phyloP scores from a whole-genome alignment of 2,888 invertebrate species.

The Acleris laterana region DNA sequence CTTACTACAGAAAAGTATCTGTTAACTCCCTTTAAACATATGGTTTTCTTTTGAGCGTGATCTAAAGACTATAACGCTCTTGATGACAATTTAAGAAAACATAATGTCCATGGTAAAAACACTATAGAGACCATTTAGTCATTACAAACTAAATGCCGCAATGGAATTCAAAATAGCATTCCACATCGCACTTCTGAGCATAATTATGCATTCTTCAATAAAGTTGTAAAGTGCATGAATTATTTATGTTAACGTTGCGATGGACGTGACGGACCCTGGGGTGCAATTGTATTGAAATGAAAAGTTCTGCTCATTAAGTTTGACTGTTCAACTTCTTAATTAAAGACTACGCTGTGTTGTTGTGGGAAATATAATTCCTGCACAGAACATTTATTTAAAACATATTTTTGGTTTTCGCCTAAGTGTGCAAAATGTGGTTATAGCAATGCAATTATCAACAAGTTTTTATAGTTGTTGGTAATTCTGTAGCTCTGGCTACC shows the following conservation, averaged over 20 bases:
- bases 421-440: no score
- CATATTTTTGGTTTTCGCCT: no score
- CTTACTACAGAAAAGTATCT: no score
- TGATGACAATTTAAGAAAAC: neutral
- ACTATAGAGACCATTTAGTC: neutral
- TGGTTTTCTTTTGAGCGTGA: neutral
- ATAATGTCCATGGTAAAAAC: neutral
- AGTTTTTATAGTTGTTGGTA: no score
- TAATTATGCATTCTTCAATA: slow-evolving; percentile 32
- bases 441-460: no score
- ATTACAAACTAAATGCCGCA: neutral
- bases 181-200: slow-evolving; percentile 1
- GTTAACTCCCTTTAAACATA: no score
- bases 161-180: neutral
- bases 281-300: slow-evolving; percentile 17
- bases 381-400: no score
- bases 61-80: neutral
- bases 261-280: slow-evolving; percentile 22
- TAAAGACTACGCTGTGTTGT: slow-evolving; percentile 1
- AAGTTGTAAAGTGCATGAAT: slow-evolving; percentile 35
- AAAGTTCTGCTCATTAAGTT: slow-evolving; percentile 20
- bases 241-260: slow-evolving; percentile 27
- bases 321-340: slow-evolving; percentile 1
- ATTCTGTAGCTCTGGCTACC: no score
- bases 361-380: no score